Conservation (phyloP, 2,113 vertebrate species). For the Oxygymnocypris stewartii region DNA sequence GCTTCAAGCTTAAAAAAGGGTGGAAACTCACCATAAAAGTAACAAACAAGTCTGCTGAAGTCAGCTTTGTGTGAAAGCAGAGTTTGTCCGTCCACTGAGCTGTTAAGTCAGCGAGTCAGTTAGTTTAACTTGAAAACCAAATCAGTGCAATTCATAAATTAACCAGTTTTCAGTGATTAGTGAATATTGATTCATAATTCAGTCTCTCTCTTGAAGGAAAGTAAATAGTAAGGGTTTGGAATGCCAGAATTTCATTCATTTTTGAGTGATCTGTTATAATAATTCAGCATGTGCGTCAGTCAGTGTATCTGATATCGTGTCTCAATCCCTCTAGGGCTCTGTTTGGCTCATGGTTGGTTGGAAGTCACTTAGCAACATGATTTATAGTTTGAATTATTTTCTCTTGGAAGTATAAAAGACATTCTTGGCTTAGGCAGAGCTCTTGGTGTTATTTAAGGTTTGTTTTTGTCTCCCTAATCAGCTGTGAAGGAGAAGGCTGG, state of each 20-base stretch:
- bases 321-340: not conserved
- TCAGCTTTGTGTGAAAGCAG: not conserved
- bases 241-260: not conserved
- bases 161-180: not conserved
- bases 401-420: not conserved
- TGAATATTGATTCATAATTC: not conserved
- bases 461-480: constrained; percentile 14
- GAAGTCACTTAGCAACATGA: not conserved
- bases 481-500: constrained; percentile 41
- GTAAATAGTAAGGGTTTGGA: not conserved
- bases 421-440: not conserved
- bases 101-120: too few relatives aligned
- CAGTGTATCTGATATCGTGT: not conserved
- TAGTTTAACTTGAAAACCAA: not conserved
- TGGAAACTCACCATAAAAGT: not conserved
- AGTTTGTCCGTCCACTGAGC: too few relatives aligned
- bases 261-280: constrained; percentile 13
- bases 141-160: not conserved
- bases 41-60: not conserved
- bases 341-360: not conserved
- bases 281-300: not conserved
- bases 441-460: constrained; percentile 6
- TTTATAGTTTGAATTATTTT: not conserved
- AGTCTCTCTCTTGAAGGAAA: not conserved
- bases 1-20: not conserved